A percentile compares a stretch with the other conserved stretches of the same genome.
Conservation (phyloP, 53 echinoderm and acorn worm genomes). For the Zoroaster sp. region DNA sequence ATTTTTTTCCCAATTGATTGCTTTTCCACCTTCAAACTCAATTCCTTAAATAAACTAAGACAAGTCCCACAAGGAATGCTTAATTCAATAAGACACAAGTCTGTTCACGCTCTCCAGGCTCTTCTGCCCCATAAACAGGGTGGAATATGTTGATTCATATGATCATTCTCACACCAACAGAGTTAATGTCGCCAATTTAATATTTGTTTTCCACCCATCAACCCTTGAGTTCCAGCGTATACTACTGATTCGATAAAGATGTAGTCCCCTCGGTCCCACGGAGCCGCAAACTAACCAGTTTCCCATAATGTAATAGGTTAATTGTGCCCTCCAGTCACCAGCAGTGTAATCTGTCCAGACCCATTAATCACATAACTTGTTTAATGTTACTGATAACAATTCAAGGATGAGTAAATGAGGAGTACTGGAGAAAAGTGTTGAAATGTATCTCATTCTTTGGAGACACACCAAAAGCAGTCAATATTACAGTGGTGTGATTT, state of each 20-base stretch:
- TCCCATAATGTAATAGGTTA: conserved; percentile 5
- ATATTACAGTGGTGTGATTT: not conserved
- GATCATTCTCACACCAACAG: not conserved
- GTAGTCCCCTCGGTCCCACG: not conserved
- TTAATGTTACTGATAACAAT: conserved; percentile 9
- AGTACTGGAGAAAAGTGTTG: not conserved
- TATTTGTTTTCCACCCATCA: not conserved
- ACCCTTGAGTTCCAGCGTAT: not conserved
- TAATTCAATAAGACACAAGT: not conserved
- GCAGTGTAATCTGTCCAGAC: not conserved
- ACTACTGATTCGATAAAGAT: conserved; percentile 14
- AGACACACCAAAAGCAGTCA: not conserved
- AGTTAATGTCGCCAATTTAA: not conserved
- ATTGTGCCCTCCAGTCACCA: conserved; percentile 3
- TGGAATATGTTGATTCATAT: not conserved
- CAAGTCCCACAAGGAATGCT: not conserved
- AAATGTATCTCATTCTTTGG: not conserved
- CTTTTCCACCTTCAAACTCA: not conserved
- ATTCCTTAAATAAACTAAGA: not conserved
- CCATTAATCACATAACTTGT: not conserved
- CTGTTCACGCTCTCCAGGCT: not conserved
- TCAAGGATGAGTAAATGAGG: not conserved
- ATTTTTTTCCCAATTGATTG: not conserved
- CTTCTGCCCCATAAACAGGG: not conserved
- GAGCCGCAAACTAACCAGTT: not conserved